phyloP scores from a whole-genome alignment of 2,113 vertebrate species.

The Arenaria interpres region DNA sequence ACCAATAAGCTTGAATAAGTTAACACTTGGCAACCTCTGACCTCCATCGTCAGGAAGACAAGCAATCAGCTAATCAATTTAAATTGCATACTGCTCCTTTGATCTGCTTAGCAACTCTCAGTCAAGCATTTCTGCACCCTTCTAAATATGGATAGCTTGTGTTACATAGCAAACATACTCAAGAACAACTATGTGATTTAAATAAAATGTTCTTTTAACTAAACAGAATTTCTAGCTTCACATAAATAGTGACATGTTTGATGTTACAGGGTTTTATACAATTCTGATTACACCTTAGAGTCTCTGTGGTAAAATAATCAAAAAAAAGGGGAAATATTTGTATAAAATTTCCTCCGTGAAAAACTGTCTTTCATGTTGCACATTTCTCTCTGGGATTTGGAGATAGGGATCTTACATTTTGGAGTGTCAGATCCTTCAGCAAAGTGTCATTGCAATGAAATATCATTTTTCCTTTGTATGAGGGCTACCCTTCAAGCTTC shows the following conservation, averaged over 20 bases:
- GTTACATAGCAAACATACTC: background rate
- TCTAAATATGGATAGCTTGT: background rate
- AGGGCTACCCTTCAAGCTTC: background rate
- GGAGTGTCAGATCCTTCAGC: background rate
- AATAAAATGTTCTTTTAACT: background rate
- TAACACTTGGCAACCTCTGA: background rate
- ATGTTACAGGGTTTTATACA: background rate
- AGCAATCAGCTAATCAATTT: background rate
- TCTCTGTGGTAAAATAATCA: background rate
- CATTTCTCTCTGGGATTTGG: background rate
- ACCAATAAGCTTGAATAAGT: background rate
- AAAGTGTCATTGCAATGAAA: background rate
- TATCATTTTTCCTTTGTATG: background rate
- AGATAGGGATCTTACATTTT: background rate
- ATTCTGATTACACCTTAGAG: background rate
- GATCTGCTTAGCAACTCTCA: background rate
- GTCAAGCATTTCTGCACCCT: background rate
- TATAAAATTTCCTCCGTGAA: background rate
- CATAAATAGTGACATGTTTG: background rate
- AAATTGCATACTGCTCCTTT: background rate
- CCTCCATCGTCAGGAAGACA: background rate
- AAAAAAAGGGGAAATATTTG: background rate
- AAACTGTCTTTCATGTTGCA: background rate
- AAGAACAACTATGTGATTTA: background rate
- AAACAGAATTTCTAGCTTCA: background rate